A percentile compares a stretch with the other conserved stretches of the same genome.
Conservation (phyloP, 2,888 invertebrate species). For the Temnothorax unifasciatus region DNA sequence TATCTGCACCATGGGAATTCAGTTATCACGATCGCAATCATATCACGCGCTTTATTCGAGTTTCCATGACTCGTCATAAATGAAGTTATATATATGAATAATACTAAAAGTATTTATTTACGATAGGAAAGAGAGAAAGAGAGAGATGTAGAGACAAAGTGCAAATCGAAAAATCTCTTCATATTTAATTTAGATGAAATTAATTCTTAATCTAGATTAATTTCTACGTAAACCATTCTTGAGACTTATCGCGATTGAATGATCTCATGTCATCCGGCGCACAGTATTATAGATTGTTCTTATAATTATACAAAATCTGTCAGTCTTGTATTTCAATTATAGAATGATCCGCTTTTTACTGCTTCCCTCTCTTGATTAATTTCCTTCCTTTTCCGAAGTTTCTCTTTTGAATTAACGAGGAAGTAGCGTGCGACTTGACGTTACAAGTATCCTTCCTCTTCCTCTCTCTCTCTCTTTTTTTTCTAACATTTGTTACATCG, state of each 20-base stretch:
- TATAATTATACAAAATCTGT: not conserved
- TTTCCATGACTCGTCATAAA: not conserved
- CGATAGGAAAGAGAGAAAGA: not conserved
- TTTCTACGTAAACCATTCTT: not conserved
- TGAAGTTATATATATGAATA: not conserved
- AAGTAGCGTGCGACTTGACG: slow-evolving; percentile 31
- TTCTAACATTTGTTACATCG: slow-evolving; percentile 50
- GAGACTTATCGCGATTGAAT: not conserved
- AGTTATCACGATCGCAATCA: slow-evolving; percentile 60
- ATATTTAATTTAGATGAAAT: not conserved
- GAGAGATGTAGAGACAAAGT: not conserved
- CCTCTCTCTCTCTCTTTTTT: not conserved
- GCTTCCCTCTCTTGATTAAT: not conserved
- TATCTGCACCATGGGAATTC: slow-evolving; percentile 24
- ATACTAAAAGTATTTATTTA: slow-evolving; percentile 15
- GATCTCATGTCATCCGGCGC: not conserved
- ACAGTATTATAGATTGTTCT: slow-evolving; percentile 9
- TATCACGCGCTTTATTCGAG: slow-evolving; percentile 62
- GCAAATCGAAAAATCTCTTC: not conserved
- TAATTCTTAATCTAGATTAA: slow-evolving; percentile 13
- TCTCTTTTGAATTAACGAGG: slow-evolving; percentile 31
- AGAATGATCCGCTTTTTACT: not conserved
- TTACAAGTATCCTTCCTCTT: slow-evolving; percentile 8
- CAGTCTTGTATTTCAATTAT: not conserved
- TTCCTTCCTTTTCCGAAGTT: slow-evolving; percentile 11